Base-by-base conservation (phyloP, 2,888 invertebrate genomes). In the Lasioglossum pauxillum region DNA sequence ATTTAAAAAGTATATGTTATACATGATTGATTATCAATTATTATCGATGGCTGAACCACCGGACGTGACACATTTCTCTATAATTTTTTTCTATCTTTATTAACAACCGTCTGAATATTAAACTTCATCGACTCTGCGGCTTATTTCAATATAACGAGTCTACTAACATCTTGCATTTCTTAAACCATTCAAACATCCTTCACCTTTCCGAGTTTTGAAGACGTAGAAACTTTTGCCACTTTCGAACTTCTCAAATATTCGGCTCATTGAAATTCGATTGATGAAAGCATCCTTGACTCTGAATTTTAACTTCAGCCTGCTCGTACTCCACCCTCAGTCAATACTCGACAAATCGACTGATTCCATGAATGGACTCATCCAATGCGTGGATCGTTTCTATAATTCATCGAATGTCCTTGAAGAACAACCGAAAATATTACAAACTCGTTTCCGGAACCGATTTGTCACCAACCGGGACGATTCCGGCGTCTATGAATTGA, bases 401-500 rank as follows among this genome's bases (percentile, higher is more conserved):
- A 3, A n/a, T 27, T 35, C 19, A 5, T 49, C 12, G 49, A 53
- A 71, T 27, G 12, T 41, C n/a, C 35, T 73, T 53, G 57, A 5
- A 14, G 38, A n/a, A 78, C 77, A 75, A 69, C 69, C 57, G 57
- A n/a, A 19, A 75, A 78, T 83, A 83, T 84, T 84, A 83, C 77
- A 35, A 64, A 10, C 72, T 83, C 72, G 64, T 72, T 73, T 73
- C 53, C 49, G 35, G 19, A 2, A 19, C 41, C 82, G 64, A 83
- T 83, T 76, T 82, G 60, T 73, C 83, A 64, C 46, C 69, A 69
- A 57, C 27, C 31, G 23, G 49, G 41, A 53, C 75, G 75, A 83
- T 83, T 80, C 77, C 77, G 73, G 74, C 75, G 73, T 60, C 83
- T 82, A 83, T 90, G 90, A 90, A 90, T 90, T 82, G 90, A 89